Evolutionary conservation across 2,888 invertebrate genomes (phyloP), one percentile per base, ranked within the genome.

Genomic region (Diloba caeruleocephala): DNA sequence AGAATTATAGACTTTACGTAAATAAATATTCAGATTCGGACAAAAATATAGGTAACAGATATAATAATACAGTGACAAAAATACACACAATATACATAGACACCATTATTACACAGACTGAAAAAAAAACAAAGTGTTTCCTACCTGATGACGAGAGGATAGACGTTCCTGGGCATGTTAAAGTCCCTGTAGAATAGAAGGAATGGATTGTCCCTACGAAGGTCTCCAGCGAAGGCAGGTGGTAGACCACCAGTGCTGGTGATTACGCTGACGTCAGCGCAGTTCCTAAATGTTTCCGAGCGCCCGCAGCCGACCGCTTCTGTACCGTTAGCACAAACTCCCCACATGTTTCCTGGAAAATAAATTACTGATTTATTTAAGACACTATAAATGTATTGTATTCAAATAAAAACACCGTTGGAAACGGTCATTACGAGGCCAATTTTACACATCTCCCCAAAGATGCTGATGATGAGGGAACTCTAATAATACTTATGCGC

Each of bases 241-340:
- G 96, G 94, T 2, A 96, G 94, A 44, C 96, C 96, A 2, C 96
- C 96, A 1, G 97, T 96, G 83, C 96, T 97, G 21, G 97, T 97
- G 5, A 96, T 92, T 65, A 98, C 96, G 46, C 95, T 96, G 50
- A 98, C 95, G 83, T 98, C 98, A 0, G 98, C 98, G 81, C 98
- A 98, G 84, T 98, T 98, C 55, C 97, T 94, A 89, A 98, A 98
- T 0, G 97, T 98, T 89, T 98, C 98, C 6, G 98, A 97, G 62
- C 95, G 95, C n/a, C 98, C 98, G 79, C 98, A 98, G 1, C 98
- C 98, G 0, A 97, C 96, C 0, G 96, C 97, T 79, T 97, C 97
- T 0, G 97, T 97, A 32, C 98, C 98, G 82, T 98, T 97, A 0
- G 95, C 88, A 78, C 98, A 98, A 13, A 94, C 95, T 4, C 98